Evolutionary conservation across 2,113 vertebrate genomes (phyloP), one percentile per base, ranked within the genome.

Genomic region (Tachycineta bicolor): DNA sequence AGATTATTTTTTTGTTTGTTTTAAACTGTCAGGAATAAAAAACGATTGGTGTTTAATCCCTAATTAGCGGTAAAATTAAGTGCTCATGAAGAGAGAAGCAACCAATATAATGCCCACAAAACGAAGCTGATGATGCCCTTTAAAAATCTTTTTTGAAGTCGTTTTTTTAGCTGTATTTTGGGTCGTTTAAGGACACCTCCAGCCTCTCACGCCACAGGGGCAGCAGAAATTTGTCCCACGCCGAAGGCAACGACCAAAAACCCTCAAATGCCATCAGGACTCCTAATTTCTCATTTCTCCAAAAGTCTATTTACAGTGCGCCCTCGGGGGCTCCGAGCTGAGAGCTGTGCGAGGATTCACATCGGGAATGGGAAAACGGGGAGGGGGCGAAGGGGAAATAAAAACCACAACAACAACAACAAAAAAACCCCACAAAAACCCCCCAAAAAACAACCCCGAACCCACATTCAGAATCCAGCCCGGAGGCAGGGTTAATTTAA

Each of bases 1-100:
- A 25, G 87, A 5, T 44, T 71, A 37, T 37, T 37, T 37, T 37
- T 37, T 37, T 50, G 49, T 50, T 49, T 50, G 49, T 53, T 84
- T 60, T 65, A 41, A 87, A 94, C 92, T 82, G 93, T 85, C 90
- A 89, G 15, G 94, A 93, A 91, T 52, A 91, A 93, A 93, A 96
- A 89, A 49, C 2, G 10, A 87, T 58, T 1, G 50, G 22, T 24
- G 5, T 78, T 91, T 73, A 80, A 91, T 82, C 91, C 44, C 92
- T 68, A 58, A 77, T 15, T 33, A 44, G 41, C 5, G 74, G 33
- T 10, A 37, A 87, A 93, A 67, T n/a, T 60, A 92, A 96, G 93
- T 90, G 91, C 96, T 96, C n/a, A 3, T 50, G 10, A 83, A 84
- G 76, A 86, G 86, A 69, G 43, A 90, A 90, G 37, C 55, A 34